Base-by-base conservation (phyloP, 2,888 invertebrate species). In the Epinotia ramella region DNA sequence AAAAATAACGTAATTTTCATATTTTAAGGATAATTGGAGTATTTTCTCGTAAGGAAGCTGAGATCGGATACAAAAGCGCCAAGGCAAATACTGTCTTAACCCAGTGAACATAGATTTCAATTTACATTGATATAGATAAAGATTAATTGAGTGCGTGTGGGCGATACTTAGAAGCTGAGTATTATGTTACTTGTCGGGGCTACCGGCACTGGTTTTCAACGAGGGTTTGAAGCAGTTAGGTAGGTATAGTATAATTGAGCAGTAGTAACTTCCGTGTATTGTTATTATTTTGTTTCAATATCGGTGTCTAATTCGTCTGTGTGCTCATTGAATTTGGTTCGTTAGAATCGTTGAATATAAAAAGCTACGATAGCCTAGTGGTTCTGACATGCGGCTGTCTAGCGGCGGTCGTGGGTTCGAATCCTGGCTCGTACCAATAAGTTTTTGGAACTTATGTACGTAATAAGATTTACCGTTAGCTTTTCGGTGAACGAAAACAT, bases 81-180 rank as follows among this genome's bases (percentile, higher is more conserved):
- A 68, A 49, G n/a, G 28, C 1, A 68, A 68, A 56, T 18, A n/a
- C n/a, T 40, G 24, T 13, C 67, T 24, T 75, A 56, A 16, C 2
- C 1, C 13, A 12, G 16, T 3, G 11, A 4, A 1, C 2, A 18
- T 40, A 62, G 18, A 9, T 4, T 49, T 60, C 40, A 40, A 16
- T 49, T 65, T 66, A 3, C 49, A 13, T 46, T 73, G 69, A 73
- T 60, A 64, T 71, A 74, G 72, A 77, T 64, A 57, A 67, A 62
- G 59, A 68, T 78, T 63, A 75, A 66, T 24, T 57, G 33, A 79
- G 63, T 65, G 78, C 16, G 83, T 78, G 83, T 82, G 83, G 83
- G 82, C 78, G 79, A 62, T 65, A 49, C 80, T 80, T 78, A 77
- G 9, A 77, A 69, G 77, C 78, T 44, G 56, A 67, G 67, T 82